A percentile compares a stretch with the other conserved stretches of the same genome.
These are phyloP conservation scores for Pleuronectes platessa DNA, from an alignment of 2,113 vertebrate genomes.

Conservation along the genomic window DNA sequence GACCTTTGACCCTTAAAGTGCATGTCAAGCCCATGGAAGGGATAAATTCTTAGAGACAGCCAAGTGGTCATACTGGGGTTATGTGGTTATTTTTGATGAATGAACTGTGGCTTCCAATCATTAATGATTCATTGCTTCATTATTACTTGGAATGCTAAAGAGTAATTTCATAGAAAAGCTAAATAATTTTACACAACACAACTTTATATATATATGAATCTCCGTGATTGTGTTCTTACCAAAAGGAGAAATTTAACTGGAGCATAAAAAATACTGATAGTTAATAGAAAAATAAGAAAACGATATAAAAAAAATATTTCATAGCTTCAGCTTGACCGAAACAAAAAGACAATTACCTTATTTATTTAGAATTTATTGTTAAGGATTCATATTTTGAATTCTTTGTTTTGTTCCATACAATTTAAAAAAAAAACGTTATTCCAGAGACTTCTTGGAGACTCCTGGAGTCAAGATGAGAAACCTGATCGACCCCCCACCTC, in stretches of 20 bases:
- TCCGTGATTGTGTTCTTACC: neutral
- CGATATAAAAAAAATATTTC: no score
- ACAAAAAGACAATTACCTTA: neutral
- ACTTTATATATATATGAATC: neutral
- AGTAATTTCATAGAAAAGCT: neutral
- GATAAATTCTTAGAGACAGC: conserved; percentile 45
- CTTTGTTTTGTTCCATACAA: neutral
- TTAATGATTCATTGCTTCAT: neutral
- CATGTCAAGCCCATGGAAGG: conserved; percentile 49
- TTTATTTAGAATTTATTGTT: neutral
- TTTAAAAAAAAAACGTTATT: neutral
- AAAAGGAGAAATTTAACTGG: neutral
- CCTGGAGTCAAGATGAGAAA: neutral
- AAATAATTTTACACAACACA: neutral
- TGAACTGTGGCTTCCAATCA: neutral
- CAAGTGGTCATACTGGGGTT: conserved; percentile 7
- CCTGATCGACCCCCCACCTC: neutral
- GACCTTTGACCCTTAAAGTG: conserved; percentile 65
- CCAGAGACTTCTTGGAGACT: neutral
- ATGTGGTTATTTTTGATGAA: conserved; percentile 19
- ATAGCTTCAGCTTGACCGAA: no score
- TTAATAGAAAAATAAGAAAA: no score
- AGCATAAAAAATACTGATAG: no score
- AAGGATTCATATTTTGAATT: neutral
- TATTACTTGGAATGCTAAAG: neutral